A percentile compares a stretch with the other conserved stretches of the same genome.
Conservation (phyloP, 2,113 vertebrate species). For the Psittacus erithacus region DNA sequence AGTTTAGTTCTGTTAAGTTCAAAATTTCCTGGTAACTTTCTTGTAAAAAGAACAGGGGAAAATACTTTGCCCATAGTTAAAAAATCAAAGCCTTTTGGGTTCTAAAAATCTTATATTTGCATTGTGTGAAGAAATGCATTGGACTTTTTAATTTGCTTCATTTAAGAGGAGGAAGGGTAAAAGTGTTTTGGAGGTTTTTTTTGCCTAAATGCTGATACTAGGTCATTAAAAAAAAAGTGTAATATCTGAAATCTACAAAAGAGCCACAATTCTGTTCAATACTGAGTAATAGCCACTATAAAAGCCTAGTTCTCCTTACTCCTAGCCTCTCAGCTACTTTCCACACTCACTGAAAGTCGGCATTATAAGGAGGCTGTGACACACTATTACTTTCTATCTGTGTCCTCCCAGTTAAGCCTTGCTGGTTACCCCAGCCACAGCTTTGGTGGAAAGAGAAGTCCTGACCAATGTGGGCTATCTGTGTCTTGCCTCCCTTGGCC, state of each 20-base stretch:
- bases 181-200: not conserved
- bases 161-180: not conserved
- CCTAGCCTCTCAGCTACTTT: not conserved
- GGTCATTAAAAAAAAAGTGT: not conserved
- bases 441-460: not conserved
- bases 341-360: not conserved
- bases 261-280: not conserved
- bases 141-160: not conserved
- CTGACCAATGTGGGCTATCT: not conserved
- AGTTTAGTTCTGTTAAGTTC: not conserved
- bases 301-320: not conserved
- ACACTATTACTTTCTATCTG: not conserved
- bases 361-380: not conserved
- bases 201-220: not conserved
- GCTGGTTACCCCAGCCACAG: not conserved
- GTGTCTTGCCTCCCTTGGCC: not conserved
- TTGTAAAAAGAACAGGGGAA: not conserved
- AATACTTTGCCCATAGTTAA: not conserved
- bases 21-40: slow-evolving; percentile 34
- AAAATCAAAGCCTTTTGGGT: not conserved
- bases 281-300: not conserved
- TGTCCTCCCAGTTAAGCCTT: not conserved
- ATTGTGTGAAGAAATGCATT: not conserved
- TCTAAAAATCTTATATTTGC: not conserved
- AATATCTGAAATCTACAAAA: not conserved